phyloP scores from a whole-genome alignment of 92 coral and sea anemone species.

The Palythoa caribaeorum region DNA sequence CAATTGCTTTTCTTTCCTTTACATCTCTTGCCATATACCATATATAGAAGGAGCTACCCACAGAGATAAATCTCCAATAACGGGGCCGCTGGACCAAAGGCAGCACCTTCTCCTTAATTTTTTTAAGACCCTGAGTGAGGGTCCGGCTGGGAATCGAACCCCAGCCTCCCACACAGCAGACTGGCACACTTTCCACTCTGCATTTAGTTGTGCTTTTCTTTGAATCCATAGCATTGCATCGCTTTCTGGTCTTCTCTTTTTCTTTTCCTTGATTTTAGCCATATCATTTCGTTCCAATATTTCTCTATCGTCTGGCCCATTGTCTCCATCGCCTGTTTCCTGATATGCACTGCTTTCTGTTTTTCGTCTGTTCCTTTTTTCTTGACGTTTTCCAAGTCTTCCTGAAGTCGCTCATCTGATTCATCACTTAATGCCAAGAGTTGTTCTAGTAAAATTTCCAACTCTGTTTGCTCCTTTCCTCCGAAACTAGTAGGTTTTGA shows the following conservation, averaged over 20 bases:
- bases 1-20: slow-evolving; percentile 34
- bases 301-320: slow-evolving; percentile 48
- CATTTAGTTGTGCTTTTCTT: slow-evolving; percentile 40
- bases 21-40: no score
- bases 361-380: background rate
- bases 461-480: slow-evolving; percentile 33
- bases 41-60: no score
- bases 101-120: no score
- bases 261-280: slow-evolving; percentile 23
- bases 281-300: slow-evolving; percentile 11
- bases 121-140: no score
- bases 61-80: no score
- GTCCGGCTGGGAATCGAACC: no score
- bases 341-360: slow-evolving; percentile 30
- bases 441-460: slow-evolving; percentile 31
- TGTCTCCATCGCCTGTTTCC: slow-evolving; percentile 29
- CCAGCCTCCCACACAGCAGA: no score
- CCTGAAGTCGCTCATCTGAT: slow-evolving; percentile 13
- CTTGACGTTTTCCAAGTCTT: slow-evolving; percentile 6
- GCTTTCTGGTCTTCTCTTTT: slow-evolving; percentile 46
- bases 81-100: no score
- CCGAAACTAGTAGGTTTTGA: slow-evolving; percentile 29
- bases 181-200: no score
- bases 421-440: slow-evolving; percentile 18
- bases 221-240: slow-evolving; percentile 36